These are phyloP conservation scores for Endotricha flammealis DNA, from an alignment of 2,888 invertebrate genomes.

Conservation along the genomic window DNA sequence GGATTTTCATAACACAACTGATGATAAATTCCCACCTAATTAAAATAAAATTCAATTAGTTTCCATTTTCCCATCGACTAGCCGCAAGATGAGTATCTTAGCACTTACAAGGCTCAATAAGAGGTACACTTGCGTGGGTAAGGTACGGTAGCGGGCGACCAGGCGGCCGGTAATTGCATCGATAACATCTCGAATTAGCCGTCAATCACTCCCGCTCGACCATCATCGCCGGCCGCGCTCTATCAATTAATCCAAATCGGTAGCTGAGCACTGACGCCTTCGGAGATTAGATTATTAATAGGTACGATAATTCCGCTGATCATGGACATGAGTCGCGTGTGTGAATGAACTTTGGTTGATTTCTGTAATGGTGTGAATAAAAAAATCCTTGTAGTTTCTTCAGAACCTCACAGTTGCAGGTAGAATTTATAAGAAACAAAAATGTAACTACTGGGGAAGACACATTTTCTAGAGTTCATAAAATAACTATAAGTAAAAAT, in stretches of 20 bases:
- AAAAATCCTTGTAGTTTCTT: no score
- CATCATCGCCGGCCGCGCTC: conserved; percentile 58
- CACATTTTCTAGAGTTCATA: no score
- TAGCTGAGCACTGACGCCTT: conserved; percentile 56
- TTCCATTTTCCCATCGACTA: conserved; percentile 9
- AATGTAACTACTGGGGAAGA: no score
- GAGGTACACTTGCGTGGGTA: conserved; percentile 10
- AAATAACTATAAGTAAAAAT: no score
- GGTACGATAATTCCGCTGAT: conserved; percentile 56
- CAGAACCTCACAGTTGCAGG: no score
- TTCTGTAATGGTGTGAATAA: no score
- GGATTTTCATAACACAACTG: no score
- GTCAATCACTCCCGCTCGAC: conserved; percentile 65
- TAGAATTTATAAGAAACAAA: no score
- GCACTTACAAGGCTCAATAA: conserved; percentile 10
- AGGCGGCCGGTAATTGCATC: conserved; percentile 56
- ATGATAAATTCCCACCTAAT: conserved; percentile 2
- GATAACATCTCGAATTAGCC: conserved; percentile 73
- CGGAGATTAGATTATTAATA: conserved; percentile 66
- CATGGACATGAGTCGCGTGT: conserved; percentile 26
- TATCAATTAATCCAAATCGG: conserved; percentile 75
- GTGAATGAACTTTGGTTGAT: conserved; percentile 5
- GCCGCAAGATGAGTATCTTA: conserved; percentile 7
- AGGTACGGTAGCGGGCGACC: conserved; percentile 10
- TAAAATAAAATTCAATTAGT: conserved; percentile 6